These are phyloP conservation scores for Cranoglanis bouderius DNA, from an alignment of 2,113 vertebrate genomes.

Conservation along the genomic window DNA sequence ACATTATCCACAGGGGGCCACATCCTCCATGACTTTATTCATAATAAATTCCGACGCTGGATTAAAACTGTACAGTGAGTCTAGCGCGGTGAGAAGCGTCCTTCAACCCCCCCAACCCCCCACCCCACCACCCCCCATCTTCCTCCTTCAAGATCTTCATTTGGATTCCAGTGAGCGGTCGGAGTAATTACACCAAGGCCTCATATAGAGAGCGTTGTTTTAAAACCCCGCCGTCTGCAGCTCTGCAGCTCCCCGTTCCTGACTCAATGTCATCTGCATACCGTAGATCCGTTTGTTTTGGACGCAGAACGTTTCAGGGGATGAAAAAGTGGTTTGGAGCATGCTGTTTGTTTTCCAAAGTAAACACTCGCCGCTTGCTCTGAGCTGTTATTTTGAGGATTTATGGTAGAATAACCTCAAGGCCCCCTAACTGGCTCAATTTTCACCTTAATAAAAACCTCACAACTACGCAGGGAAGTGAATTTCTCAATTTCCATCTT, in stretches of 20 bases:
- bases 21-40: slow-evolving; percentile 63
- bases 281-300: slow-evolving; percentile 51
- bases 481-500: slow-evolving; percentile 47
- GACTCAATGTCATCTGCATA: slow-evolving; percentile 32
- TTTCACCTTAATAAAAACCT: slow-evolving; percentile 56
- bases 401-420: slow-evolving; percentile 59
- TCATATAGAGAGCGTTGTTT: slow-evolving; percentile 23
- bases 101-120: slow-evolving; percentile 19
- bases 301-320: slow-evolving; percentile 51
- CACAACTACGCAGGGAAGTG: slow-evolving; percentile 26
- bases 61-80: slow-evolving; percentile 48
- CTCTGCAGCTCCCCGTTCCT: neutral
- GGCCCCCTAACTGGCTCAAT: slow-evolving; percentile 59
- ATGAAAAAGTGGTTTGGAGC: slow-evolving; percentile 57
- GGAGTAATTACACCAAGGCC: slow-evolving; percentile 36
- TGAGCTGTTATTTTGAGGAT: slow-evolving; percentile 68
- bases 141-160: slow-evolving; percentile 36
- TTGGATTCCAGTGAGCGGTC: slow-evolving; percentile 35
- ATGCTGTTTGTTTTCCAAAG: slow-evolving; percentile 72
- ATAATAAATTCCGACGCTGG: slow-evolving; percentile 59
- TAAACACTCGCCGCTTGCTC: slow-evolving; percentile 62
- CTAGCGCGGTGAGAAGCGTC: neutral
- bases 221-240: slow-evolving; percentile 21
- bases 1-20: slow-evolving; percentile 55
- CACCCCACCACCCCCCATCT: slow-evolving; percentile 26